These are phyloP conservation scores for Myotis vivesi DNA, from an alignment of 2,797 vertebrate genomes.

Conservation along the genomic window DNA sequence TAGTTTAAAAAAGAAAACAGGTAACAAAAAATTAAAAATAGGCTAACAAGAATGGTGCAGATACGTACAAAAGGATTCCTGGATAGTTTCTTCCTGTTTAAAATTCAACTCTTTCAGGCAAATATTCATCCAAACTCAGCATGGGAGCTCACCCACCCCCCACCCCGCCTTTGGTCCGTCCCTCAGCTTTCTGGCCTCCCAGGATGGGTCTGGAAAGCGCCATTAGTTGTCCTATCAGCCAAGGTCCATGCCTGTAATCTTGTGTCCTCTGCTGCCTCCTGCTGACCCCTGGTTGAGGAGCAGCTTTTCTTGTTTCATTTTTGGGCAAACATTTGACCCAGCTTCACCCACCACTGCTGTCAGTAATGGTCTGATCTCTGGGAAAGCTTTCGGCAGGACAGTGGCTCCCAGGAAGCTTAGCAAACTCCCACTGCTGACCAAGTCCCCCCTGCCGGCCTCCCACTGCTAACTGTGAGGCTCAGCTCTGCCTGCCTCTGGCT, in stretches of 20 bases:
- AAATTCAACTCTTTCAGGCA: background rate
- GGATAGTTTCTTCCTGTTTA: background rate
- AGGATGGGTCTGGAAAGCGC: background rate
- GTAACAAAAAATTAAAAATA: background rate
- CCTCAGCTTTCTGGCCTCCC: background rate
- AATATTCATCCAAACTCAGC: background rate
- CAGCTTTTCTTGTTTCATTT: background rate
- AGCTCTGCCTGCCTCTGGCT: background rate
- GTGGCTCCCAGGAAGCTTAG: background rate
- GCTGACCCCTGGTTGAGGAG: background rate
- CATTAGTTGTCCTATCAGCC: background rate
- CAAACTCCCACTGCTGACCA: background rate
- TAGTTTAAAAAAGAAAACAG: background rate
- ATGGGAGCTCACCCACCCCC: too few relatives aligned
- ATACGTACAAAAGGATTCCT: background rate
- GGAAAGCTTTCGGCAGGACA: background rate
- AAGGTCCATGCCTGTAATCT: background rate
- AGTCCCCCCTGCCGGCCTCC: accelerated
- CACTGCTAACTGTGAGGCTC: background rate
- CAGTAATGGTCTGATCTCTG: background rate
- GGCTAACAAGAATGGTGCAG: background rate
- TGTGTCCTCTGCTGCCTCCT: background rate
- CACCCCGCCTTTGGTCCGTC: background rate
- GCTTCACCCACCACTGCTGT: background rate
- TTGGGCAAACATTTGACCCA: background rate